Evolutionary conservation across 2,888 invertebrate genomes (phyloP).

Genomic region (Spodoptera littoralis): DNA sequence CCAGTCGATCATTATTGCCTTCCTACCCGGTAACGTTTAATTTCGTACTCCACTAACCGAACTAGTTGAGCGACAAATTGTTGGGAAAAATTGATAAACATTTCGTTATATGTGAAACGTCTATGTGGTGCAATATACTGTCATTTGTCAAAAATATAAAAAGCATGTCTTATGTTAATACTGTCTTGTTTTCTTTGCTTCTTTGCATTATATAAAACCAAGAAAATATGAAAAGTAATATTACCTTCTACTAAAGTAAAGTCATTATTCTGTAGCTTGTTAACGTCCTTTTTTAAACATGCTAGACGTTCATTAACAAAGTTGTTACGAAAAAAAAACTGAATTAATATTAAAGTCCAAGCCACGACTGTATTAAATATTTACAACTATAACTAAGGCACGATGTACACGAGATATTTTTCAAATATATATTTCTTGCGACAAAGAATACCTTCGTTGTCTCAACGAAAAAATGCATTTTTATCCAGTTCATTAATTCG

Average conservation of each 20-base stretch:
- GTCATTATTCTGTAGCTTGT: constrained; percentile 4
- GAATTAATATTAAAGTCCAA: constrained; percentile 16
- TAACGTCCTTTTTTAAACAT: constrained; percentile 7
- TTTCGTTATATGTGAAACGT: constrained; percentile 8
- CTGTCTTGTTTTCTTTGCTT: too few species aligned
- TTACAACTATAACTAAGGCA: constrained; percentile 38
- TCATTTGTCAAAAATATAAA: too few species aligned
- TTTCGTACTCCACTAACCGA: constrained; percentile 69
- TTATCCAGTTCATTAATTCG: constrained; percentile 12
- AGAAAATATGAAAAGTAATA: constrained; percentile 2
- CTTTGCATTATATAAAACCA: background rate
- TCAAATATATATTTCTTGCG: constrained; percentile 9
- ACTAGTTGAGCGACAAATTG: constrained; percentile 71
- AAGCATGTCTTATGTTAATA: too few species aligned
- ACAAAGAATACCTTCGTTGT: constrained; percentile 4
- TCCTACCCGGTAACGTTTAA: constrained; percentile 67
- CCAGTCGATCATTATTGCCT: constrained; percentile 65
- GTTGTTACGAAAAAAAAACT: constrained; percentile 11
- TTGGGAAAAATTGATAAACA: constrained; percentile 49
- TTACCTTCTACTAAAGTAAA: constrained; percentile 4
- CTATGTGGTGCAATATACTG: background rate
- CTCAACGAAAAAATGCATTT: constrained; percentile 10
- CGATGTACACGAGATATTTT: constrained; percentile 15
- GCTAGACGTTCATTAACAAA: constrained; percentile 21
- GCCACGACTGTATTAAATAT: constrained; percentile 37